Percentiles rank a stretch among this genome's conserved stretches.
These are phyloP conservation scores for Strigamia transsilvanica DNA, from an alignment of 2,888 invertebrate species.

Conservation along the genomic window DNA sequence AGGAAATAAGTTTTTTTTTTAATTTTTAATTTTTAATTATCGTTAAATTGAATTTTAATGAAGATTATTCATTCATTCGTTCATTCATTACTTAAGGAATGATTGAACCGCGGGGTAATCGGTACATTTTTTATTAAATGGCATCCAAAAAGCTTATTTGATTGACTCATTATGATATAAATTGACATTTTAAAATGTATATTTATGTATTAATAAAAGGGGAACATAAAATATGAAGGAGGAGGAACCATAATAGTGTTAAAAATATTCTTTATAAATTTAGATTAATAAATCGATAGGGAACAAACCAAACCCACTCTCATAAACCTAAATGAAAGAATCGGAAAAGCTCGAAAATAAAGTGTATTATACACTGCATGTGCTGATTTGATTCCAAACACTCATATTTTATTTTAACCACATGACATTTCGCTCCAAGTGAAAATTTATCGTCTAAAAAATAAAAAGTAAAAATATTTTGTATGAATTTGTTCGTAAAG, in stretches of 20 bases:
- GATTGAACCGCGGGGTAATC: too few species aligned
- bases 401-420: background rate
- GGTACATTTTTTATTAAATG: background rate
- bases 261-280: constrained; percentile 40
- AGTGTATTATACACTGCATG: background rate
- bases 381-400: background rate
- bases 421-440: background rate
- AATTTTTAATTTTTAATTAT: too few species aligned
- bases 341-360: background rate
- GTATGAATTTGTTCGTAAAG: too few species aligned
- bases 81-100: too few species aligned
- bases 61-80: too few species aligned
- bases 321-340: constrained; percentile 17
- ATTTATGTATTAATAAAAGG: background rate
- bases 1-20: too few species aligned
- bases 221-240: constrained; percentile 14
- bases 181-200: background rate
- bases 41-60: too few species aligned
- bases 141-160: background rate
- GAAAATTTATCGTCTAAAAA: too few species aligned
- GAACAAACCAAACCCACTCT: constrained; percentile 19
- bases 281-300: constrained; percentile 36
- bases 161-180: background rate
- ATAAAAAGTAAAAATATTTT: too few species aligned
- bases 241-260: constrained; percentile 26